Base-by-base conservation (phyloP, 2,797 vertebrate genomes). In the Acanthurus leucopareius region DNA sequence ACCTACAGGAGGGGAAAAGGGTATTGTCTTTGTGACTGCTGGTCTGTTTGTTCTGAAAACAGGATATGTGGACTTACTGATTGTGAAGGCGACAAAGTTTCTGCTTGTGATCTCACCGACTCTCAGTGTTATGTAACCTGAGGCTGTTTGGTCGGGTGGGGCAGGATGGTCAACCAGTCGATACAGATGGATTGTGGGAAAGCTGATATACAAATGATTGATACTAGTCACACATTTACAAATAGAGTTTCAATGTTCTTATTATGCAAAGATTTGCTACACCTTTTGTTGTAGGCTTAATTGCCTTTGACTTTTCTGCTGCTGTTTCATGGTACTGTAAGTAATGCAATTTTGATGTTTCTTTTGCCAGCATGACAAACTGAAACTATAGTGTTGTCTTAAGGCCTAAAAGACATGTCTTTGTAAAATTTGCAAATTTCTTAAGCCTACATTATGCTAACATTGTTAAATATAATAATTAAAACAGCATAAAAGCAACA, bases 41-140 rank as follows among this genome's bases (percentile, higher is more conserved):
- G 73, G 60, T 19, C 76, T 86, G 87, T 94, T 93, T 92, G 60
- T 73, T 90, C 83, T 88, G 47, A 89, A 88, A 93, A 90, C 90
- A 88, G 85, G 83, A 88, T 83, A 62, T 74, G 69, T 53, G 77
- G 57, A 64, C 64, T 86, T 19, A 10, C n/a, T 25, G 65, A 52
- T 69, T 17, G 42, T 32, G 0, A 22, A 68, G 52, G 63, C 45
- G 7, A 76, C 59, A 59, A 49, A 48, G 60, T 71, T 72, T 70
- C 40, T 72, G 64, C 61, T 13, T 28, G 13, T 32, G 70, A 64
- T 74, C 61, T 82, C 60, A 40, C 5, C 3, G 9, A 6, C 59
- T 44, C 25, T 42, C 38, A 0, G 35, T 38, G 59, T 85, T 86
- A 66, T 17, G 16, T 64, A 75, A 84, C 3, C 2, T 2, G 49